phyloP scores from a whole-genome alignment of 2,888 invertebrate species.

The Drosophila mimetica region DNA sequence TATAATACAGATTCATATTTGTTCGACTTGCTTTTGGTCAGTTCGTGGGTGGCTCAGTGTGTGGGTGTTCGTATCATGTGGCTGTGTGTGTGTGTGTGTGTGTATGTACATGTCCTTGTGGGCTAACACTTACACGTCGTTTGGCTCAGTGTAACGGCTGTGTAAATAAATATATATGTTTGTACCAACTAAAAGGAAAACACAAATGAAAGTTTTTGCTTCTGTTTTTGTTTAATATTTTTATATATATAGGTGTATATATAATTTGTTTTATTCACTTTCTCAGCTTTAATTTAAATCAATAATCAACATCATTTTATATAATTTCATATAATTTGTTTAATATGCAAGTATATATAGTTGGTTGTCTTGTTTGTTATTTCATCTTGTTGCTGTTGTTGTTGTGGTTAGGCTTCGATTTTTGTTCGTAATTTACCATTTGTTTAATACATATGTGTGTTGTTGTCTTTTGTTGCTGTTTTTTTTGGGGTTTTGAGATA shows the following conservation, averaged over 20 bases:
- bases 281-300: slow-evolving; percentile 74
- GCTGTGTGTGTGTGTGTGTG: slow-evolving; percentile 43
- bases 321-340: slow-evolving; percentile 78
- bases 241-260: slow-evolving; percentile 62
- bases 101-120: slow-evolving; percentile 45
- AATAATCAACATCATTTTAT: slow-evolving; percentile 80
- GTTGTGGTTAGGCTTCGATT: slow-evolving; percentile 54
- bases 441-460: slow-evolving; percentile 39
- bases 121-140: slow-evolving; percentile 41
- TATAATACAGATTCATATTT: slow-evolving; percentile 49
- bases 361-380: slow-evolving; percentile 65
- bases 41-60: slow-evolving; percentile 50
- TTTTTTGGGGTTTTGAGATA: slow-evolving; percentile 55
- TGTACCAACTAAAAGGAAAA: slow-evolving; percentile 61
- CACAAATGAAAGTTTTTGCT: slow-evolving; percentile 54
- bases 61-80: slow-evolving; percentile 28
- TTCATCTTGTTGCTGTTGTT: slow-evolving; percentile 56
- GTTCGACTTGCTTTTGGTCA: slow-evolving; percentile 61
- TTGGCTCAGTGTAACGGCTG: slow-evolving; percentile 41
- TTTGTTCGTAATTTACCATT: slow-evolving; percentile 33
- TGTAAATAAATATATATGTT: slow-evolving; percentile 46
- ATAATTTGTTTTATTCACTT: slow-evolving; percentile 69
- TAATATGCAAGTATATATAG: slow-evolving; percentile 75
- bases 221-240: slow-evolving; percentile 61
- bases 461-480: slow-evolving; percentile 38